phyloP scores from a whole-genome alignment of 2,113 vertebrate genomes.

The Hassar affinis region DNA sequence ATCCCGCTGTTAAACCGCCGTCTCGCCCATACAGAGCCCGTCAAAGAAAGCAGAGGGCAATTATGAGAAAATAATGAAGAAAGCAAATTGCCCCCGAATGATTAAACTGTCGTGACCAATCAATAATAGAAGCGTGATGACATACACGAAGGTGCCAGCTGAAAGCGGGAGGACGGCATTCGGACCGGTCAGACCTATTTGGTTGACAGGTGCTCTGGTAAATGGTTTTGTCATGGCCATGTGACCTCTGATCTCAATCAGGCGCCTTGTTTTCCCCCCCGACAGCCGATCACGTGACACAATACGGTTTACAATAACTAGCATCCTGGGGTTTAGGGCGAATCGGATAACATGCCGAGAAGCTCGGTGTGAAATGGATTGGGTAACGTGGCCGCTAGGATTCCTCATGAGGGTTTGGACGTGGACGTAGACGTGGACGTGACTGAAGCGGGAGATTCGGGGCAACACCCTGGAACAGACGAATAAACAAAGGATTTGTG shows the following conservation, averaged over 20 bases:
- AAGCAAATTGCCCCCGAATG: constrained; percentile 63
- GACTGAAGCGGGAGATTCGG: constrained; percentile 39
- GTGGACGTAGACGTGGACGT: too few relatives aligned
- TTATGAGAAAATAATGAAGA: constrained; percentile 67
- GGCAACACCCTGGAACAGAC: constrained; percentile 55
- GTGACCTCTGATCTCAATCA: constrained; percentile 73
- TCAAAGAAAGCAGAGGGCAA: constrained; percentile 57
- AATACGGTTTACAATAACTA: constrained; percentile 36
- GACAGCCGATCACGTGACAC: constrained; percentile 43
- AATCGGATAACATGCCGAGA: constrained; percentile 62
- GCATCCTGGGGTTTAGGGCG: constrained; percentile 53
- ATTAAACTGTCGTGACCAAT: constrained; percentile 58
- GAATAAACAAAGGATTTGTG: constrained; percentile 56
- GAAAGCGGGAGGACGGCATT: constrained; percentile 26
- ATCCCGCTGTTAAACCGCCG: not conserved
- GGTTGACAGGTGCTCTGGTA: constrained; percentile 45
- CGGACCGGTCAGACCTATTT: constrained; percentile 38
- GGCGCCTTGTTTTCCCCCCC: constrained; percentile 36
- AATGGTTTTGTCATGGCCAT: constrained; percentile 55
- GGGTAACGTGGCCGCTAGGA: constrained; percentile 55
- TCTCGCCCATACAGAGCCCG: constrained; percentile 22
- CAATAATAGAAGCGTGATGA: constrained; percentile 55
- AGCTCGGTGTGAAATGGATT: constrained; percentile 63
- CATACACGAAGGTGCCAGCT: constrained; percentile 53
- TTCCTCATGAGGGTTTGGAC: constrained; percentile 29